Percentiles rank a stretch among this genome's conserved stretches.
Evolutionary conservation across 2,113 vertebrate genomes (phyloP).

Genomic region (Saguinus imperator): DNA sequence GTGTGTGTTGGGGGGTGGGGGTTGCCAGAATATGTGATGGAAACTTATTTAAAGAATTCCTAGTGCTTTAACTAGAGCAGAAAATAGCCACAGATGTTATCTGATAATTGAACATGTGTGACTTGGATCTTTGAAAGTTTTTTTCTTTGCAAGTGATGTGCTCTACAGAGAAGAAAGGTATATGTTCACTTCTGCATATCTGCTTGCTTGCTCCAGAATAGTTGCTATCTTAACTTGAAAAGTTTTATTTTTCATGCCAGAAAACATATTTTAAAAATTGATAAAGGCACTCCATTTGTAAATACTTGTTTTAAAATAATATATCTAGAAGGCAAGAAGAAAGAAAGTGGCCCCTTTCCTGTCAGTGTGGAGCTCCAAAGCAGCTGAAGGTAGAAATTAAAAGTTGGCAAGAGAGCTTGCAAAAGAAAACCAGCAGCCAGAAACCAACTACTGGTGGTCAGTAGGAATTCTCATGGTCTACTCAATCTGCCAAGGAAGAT

Average conservation of each 20-base stretch:
- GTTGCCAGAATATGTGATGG: neutral
- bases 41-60: neutral
- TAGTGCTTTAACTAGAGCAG: neutral
- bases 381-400: neutral
- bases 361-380: neutral
- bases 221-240: neutral
- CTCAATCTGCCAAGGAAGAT: neutral
- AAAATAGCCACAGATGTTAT: neutral
- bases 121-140: neutral
- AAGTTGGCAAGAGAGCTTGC: neutral
- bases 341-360: neutral
- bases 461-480: neutral
- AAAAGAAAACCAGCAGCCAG: neutral
- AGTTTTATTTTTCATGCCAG: neutral
- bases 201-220: neutral
- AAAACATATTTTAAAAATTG: constrained; percentile 40
- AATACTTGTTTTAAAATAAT: neutral
- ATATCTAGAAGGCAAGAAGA: neutral
- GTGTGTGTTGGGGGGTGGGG: neutral
- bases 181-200: neutral
- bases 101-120: neutral
- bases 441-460: neutral
- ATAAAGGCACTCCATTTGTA: constrained; percentile 4
- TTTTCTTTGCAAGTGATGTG: neutral
- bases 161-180: neutral